A percentile compares a stretch with the other conserved stretches of the same genome.
Evolutionary conservation across 2,888 invertebrate genomes (phyloP).

Genomic region (Caenorhabditis doughertyi): DNA sequence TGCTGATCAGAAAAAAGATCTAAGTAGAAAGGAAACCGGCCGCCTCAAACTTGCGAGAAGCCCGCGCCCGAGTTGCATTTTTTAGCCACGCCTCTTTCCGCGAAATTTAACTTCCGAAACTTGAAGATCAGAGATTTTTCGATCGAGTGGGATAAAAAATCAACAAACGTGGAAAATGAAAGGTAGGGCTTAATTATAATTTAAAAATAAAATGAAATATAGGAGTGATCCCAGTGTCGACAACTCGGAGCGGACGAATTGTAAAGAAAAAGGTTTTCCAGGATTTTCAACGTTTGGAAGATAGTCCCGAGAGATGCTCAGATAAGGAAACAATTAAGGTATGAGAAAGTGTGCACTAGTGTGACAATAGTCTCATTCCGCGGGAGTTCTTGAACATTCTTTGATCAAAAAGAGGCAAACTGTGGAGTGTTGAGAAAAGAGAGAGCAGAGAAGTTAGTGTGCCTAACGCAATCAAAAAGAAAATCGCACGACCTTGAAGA

Average conservation of each 20-base stretch:
- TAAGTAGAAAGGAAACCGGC: not conserved
- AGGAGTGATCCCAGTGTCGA: not conserved
- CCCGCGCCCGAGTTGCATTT: conserved; percentile 25
- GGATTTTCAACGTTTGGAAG: not conserved
- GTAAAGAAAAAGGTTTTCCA: not conserved
- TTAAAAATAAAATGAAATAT: not conserved
- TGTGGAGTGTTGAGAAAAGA: not conserved
- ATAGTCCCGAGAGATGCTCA: not conserved
- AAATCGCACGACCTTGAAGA: not conserved
- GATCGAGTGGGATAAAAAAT: no score
- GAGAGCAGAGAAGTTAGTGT: conserved; percentile 12
- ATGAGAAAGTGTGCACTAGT: no score
- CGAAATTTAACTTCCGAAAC: conserved; percentile 17
- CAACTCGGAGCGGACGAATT: not conserved
- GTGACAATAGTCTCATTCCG: conserved; percentile 4
- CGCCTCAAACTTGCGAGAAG: conserved; percentile 9
- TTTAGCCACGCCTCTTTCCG: conserved; percentile 23
- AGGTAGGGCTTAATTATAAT: not conserved
- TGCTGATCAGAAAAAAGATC: not conserved
- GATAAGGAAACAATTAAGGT: conserved; percentile 1
- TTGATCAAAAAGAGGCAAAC: not conserved
- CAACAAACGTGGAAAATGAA: not conserved
- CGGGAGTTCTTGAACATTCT: conserved; percentile 11
- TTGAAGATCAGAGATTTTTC: not conserved
- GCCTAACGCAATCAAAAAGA: not conserved